Evolutionary conservation across 2,888 invertebrate species (phyloP), one percentile per base, ranked within the genome.

Genomic region (Stenichneumon culpator): DNA sequence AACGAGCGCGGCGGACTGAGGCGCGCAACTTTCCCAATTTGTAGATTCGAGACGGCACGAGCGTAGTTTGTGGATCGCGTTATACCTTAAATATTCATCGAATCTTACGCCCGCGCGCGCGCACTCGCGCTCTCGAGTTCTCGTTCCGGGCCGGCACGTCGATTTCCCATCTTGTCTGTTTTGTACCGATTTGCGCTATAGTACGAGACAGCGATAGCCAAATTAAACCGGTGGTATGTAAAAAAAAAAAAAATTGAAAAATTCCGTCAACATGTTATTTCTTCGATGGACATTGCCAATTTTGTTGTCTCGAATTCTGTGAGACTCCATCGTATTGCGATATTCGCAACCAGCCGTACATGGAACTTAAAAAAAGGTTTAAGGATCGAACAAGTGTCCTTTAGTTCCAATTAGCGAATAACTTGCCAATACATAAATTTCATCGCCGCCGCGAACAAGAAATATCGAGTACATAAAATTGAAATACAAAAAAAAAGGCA

Each of bases 21-120:
- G 78, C 67, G 78, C 84, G 69, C 88, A 91, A 91, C 91, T 91
- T 91, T 91, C 90, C 87, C 91, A 91, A 91, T 91, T 91, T 91
- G 87, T 85, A 89, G 89, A 91, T 90, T 87, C 88, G 87, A 73
- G 78, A 82, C 65, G 78, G 82, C 73, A 90, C 73, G 72, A 73
- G 82, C 78, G 78, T 78, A 82, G 78, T 78, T 89, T 89, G 88
- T 87, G 83, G 89, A 74, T 80, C 74, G 87, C 83, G 70, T 74
- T 73, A 75, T 69, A 84, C 86, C 85, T 90, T 90, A 90, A 91
- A 91, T 90, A 90, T 90, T 90, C 91, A 90, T 91, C 87, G 90
- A 90, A 87, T 88, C 85, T 82, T 75, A 77, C 82, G 73, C 36
- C 65, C 47, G 82, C 70, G 82, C 70, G 70, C 70, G 65, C 57